phyloP scores from a whole-genome alignment of 2,113 vertebrate species.

The Prietella phreatophila region DNA sequence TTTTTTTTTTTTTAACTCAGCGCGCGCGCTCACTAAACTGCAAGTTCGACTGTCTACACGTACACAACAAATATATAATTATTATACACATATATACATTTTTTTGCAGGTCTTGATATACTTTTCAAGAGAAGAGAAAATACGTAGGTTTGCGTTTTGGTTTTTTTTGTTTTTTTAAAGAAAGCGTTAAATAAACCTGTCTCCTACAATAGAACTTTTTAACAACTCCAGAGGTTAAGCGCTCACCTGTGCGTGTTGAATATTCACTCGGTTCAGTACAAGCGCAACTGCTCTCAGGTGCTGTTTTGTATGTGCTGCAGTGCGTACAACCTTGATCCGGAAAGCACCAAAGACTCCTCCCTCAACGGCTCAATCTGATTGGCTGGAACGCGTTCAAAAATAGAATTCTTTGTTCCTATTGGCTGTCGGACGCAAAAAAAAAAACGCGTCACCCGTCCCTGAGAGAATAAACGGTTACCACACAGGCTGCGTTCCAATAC shows the following conservation, averaged over 20 bases:
- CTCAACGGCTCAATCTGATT: slow-evolving; percentile 48
- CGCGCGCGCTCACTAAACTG: not conserved
- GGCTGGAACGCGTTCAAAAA: slow-evolving; percentile 53
- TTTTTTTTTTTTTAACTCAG: not conserved
- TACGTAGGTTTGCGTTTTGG: rapidly evolving
- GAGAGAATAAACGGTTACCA: not conserved
- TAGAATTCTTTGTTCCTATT: slow-evolving; percentile 58
- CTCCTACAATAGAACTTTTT: not conserved
- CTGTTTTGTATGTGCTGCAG: slow-evolving; percentile 65
- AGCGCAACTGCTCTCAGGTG: slow-evolving; percentile 50
- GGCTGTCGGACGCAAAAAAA: slow-evolving; percentile 29
- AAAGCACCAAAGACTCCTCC: slow-evolving; percentile 59
- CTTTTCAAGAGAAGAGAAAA: not conserved
- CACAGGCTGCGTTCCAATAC: not conserved
- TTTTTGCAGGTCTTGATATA: not conserved
- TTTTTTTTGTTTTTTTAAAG: no score
- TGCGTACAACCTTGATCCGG: slow-evolving; percentile 66
- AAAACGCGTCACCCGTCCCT: not conserved
- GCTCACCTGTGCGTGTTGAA: slow-evolving; percentile 61
- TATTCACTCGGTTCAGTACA: slow-evolving; percentile 49
- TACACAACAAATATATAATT: no score
- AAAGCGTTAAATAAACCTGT: not conserved
- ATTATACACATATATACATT: no score
- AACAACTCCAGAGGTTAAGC: rapidly evolving
- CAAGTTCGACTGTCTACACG: no score